Evolutionary conservation across 2,113 vertebrate genomes (phyloP), one percentile per base, ranked within the genome.

Genomic region (Merops nubicus): DNA sequence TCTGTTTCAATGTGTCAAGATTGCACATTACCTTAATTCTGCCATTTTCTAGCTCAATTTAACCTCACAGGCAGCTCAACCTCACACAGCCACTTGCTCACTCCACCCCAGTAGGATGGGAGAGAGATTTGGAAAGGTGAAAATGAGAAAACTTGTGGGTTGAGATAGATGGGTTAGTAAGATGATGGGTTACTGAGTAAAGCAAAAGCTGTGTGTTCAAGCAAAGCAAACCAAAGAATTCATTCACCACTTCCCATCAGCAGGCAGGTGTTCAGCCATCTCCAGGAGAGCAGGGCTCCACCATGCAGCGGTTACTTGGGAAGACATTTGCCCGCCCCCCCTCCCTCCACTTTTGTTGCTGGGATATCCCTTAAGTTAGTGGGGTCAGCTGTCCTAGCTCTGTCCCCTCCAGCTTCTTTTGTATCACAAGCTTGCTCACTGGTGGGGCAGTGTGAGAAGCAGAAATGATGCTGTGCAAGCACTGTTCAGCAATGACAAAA

Each of bases 51-150:
- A 43, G 9, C 65, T 65, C 56, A 29, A 16, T 77, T 91, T 81
- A 48, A 25, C 23, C 23, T 26, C 0, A 0, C 2, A 4, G 22
- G 43, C 59, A 73, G 22, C 63, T 76, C 45, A 72, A 68, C 34
- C 40, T 45, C 25, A 15, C 4, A 2, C 15, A 13, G 15, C 28
- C 0, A 4, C 65, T 72, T 0, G 2, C 29, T 67, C 12, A 3
- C 33, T 72, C 19, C 23, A 28, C 14, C 21, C 4, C 33, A 33
- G 25, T 1, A 2, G 3, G 0, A 3, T 40, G 13, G 34, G 48
- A 17, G 38, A 65, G 56, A 47, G 33, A 67, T n/a, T 36, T 1
- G 6, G 28, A 56, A 50, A 23, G 2, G 33, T n/a, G n/a, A 56
- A 76, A 70, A 62, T 15, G 26, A 69, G 48, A 69, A 56, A 78